Conservation (phyloP, 2,888 invertebrate genomes). For the Dendrolimus houi region DNA sequence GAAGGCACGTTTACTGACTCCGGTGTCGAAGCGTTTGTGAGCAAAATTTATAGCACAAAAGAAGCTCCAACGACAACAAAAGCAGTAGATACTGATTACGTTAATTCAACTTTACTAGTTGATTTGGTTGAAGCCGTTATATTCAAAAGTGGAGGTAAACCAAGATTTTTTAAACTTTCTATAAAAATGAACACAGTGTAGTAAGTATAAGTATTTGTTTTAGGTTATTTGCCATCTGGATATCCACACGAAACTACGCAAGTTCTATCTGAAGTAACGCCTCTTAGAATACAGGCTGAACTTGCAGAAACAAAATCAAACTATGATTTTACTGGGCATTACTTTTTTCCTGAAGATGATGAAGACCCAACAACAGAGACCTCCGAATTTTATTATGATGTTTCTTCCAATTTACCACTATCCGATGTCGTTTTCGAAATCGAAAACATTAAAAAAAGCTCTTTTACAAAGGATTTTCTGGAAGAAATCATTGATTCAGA, state of each 20-base stretch:
- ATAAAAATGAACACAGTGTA: background rate
- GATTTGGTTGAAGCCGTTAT: constrained; percentile 67
- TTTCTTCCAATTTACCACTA: constrained; percentile 27
- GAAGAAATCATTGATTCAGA: constrained; percentile 62
- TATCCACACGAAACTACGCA: constrained; percentile 13
- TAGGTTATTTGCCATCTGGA: background rate
- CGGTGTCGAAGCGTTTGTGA: constrained; percentile 49
- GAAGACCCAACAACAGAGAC: constrained; percentile 31
- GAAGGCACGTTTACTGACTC: constrained; percentile 40
- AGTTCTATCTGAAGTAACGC: constrained; percentile 27
- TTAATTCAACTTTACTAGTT: constrained; percentile 60
- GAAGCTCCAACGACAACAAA: constrained; percentile 31
- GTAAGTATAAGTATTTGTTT: constrained; percentile 1
- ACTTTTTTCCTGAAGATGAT: constrained; percentile 62
- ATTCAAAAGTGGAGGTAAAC: constrained; percentile 49
- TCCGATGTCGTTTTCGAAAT: constrained; percentile 54
- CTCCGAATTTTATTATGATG: constrained; percentile 48
- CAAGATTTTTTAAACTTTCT: background rate
- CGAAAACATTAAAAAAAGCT: constrained; percentile 47
- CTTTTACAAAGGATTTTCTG: constrained; percentile 51
- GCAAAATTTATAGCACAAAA: constrained; percentile 51
- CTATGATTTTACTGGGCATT: constrained; percentile 57
- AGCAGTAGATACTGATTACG: constrained; percentile 32
- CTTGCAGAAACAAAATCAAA: constrained; percentile 43
- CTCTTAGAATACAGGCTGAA: constrained; percentile 55